Evolutionary conservation across 2,113 vertebrate species (phyloP).

Genomic region (Silurus meridionalis): DNA sequence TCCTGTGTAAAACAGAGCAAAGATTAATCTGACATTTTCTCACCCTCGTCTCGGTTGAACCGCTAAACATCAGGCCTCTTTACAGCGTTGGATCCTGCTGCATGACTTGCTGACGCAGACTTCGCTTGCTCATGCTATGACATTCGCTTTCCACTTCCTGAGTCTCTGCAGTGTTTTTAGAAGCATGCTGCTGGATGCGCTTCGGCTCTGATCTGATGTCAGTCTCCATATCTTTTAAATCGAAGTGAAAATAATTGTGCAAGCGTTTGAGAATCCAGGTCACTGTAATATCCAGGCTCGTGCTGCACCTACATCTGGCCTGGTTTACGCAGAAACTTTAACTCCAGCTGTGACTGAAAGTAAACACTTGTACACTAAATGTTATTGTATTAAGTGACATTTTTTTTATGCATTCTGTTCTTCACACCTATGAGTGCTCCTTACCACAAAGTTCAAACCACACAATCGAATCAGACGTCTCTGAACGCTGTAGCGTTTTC

Average conservation of each 20-base stretch:
- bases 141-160: slow-evolving; percentile 26
- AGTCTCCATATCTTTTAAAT: neutral
- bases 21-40: slow-evolving; percentile 15
- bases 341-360: neutral
- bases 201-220: neutral
- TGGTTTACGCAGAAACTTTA: neutral
- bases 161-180: neutral
- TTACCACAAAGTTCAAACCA: no score
- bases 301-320: neutral
- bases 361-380: neutral
- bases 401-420: no score
- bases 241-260: neutral
- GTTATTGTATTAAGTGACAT: neutral
- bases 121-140: neutral
- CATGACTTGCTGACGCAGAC: neutral
- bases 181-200: neutral
- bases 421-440: neutral
- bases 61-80: neutral
- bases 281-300: neutral
- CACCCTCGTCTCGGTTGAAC: neutral
- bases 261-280: neutral
- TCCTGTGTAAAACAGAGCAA: neutral
- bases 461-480: no score
- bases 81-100: neutral
- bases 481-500: neutral